Evolutionary conservation across 2,888 invertebrate genomes (phyloP).

Genomic region (Drosophila mayaguana): DNA sequence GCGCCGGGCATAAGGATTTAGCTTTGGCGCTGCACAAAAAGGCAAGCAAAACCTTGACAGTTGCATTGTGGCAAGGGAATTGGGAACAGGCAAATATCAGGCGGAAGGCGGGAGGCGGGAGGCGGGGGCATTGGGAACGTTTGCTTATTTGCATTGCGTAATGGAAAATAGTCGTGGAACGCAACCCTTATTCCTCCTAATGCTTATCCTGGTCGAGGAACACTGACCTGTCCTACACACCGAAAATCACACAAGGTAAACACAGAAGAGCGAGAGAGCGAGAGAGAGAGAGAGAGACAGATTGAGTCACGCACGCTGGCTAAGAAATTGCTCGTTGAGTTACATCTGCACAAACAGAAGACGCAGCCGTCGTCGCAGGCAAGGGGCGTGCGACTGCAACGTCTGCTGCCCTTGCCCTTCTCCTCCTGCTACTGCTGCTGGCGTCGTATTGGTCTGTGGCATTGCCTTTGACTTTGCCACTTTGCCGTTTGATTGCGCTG

Average conservation of each 20-base stretch:
- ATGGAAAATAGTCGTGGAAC: slow-evolving; percentile 55
- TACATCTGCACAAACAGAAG: slow-evolving; percentile 75
- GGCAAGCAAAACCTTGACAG: slow-evolving; percentile 72
- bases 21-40: slow-evolving; percentile 28
- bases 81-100: slow-evolving; percentile 6
- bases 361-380: slow-evolving; percentile 59
- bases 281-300: slow-evolving; percentile 13
- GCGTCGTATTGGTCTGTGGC: slow-evolving; percentile 37
- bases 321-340: slow-evolving; percentile 40
- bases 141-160: slow-evolving; percentile 76
- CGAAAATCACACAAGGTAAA: slow-evolving; percentile 64
- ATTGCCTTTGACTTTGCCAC: slow-evolving; percentile 58
- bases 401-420: slow-evolving; percentile 1
- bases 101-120: neutral
- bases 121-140: neutral
- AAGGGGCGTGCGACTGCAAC: slow-evolving; percentile 19
- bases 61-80: slow-evolving; percentile 67
- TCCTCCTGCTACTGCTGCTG: slow-evolving; percentile 11
- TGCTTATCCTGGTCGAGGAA: slow-evolving; percentile 46
- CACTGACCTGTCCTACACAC: slow-evolving; percentile 73
- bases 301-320: slow-evolving; percentile 11
- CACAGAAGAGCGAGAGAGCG: slow-evolving; percentile 34
- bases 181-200: slow-evolving; percentile 49
- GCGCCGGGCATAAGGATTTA: slow-evolving; percentile 3
- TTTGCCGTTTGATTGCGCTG: slow-evolving; percentile 60